Percentiles rank a stretch among this genome's conserved stretches.
Conservation (phyloP, 2,888 invertebrate species). For the Ganaspis brasiliensis region DNA sequence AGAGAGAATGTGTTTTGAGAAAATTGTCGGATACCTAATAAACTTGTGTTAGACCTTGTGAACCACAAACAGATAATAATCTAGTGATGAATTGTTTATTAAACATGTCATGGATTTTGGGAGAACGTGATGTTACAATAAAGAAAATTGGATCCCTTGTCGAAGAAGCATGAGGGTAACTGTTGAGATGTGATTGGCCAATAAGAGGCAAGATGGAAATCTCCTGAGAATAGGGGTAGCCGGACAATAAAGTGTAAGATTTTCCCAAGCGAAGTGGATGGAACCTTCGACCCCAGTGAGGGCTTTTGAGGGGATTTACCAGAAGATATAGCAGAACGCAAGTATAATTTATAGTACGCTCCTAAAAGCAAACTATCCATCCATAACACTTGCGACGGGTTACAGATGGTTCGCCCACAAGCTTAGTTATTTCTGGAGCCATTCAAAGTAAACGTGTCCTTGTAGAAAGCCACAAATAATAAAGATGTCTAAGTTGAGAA, state of each 20-base stretch:
- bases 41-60: too few relatives aligned
- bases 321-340: slow-evolving; percentile 35
- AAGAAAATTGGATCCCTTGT: slow-evolving; percentile 13
- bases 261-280: slow-evolving; percentile 12
- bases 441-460: background rate
- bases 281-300: slow-evolving; percentile 10
- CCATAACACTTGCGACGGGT: slow-evolving; percentile 58
- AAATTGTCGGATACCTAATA: too few relatives aligned
- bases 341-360: slow-evolving; percentile 59
- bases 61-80: too few relatives aligned
- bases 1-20: too few relatives aligned
- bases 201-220: slow-evolving; percentile 36
- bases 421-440: background rate
- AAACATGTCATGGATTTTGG: background rate
- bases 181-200: slow-evolving; percentile 6
- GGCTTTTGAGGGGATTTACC: background rate
- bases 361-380: slow-evolving; percentile 52
- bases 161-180: background rate
- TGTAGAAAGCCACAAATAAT: background rate
- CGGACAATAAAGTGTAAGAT: slow-evolving; percentile 17
- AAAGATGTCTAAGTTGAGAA: too few relatives aligned
- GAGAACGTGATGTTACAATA: background rate
- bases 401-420: slow-evolving; percentile 58
- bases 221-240: slow-evolving; percentile 5
- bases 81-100: background rate